These are phyloP conservation scores for Drosophila algonquin DNA, from an alignment of 2,888 invertebrate species.

Conservation along the genomic window DNA sequence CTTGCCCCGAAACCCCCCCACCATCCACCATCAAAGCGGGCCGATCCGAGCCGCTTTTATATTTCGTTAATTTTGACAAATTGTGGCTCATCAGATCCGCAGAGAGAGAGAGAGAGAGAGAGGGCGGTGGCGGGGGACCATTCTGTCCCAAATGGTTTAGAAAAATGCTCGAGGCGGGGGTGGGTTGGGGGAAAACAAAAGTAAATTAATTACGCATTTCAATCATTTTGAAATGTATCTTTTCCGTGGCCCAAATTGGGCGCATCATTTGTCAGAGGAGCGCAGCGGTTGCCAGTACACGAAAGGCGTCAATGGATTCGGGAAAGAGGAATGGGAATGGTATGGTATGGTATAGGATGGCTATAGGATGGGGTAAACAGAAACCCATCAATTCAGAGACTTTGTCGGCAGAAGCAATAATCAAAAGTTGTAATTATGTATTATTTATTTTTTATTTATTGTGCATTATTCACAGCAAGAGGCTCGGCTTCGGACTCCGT, in stretches of 20 bases:
- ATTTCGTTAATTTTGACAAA: constrained; percentile 46
- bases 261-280: constrained; percentile 65
- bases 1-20: not conserved
- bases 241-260: constrained; percentile 38
- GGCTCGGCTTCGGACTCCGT: not conserved
- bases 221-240: constrained; percentile 63
- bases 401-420: constrained; percentile 46
- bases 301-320: constrained; percentile 66
- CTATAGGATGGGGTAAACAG: constrained; percentile 4
- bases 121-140: constrained; percentile 7
- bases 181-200: constrained; percentile 23
- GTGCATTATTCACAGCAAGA: constrained; percentile 59
- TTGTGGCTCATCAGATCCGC: constrained; percentile 28
- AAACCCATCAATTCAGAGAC: constrained; percentile 22
- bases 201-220: constrained; percentile 67
- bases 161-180: constrained; percentile 24
- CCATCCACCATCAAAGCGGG: constrained; percentile 10
- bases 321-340: constrained; percentile 14
- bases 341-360: not conserved
- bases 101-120: not conserved
- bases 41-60: constrained; percentile 6
- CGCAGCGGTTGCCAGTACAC: constrained; percentile 17
- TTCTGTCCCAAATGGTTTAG: constrained; percentile 29
- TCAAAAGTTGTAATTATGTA: constrained; percentile 75
- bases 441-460: constrained; percentile 78